Evolutionary conservation across 2,113 vertebrate genomes (phyloP).

Genomic region (Chinchilla lanigera): DNA sequence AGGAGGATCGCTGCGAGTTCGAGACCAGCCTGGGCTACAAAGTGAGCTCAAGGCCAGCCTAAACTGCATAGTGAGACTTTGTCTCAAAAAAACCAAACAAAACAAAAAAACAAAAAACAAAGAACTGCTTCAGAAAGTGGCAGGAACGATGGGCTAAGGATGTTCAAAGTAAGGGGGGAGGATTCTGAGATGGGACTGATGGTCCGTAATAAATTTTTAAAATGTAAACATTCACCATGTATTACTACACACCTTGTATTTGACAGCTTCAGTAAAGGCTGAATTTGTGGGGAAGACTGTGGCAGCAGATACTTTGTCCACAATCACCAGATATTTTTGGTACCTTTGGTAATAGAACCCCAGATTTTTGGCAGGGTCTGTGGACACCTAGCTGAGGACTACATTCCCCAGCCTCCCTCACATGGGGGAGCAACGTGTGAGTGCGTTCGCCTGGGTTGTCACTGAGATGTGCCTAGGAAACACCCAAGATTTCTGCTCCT

Average conservation of each 20-base stretch:
- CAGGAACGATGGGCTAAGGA: not conserved
- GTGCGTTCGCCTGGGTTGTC: not conserved
- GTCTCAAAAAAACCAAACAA: no score
- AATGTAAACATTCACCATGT: not conserved
- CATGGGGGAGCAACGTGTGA: not conserved
- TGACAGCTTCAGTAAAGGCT: not conserved
- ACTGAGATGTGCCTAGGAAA: not conserved
- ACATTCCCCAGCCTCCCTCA: constrained; percentile 16
- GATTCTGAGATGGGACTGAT: not conserved
- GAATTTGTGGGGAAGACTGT: not conserved
- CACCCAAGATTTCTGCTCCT: not conserved
- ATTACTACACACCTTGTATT: not conserved
- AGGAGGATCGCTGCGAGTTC: no score
- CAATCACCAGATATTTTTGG: not conserved
- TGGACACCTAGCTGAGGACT: not conserved
- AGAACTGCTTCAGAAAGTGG: not conserved
- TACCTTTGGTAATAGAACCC: not conserved
- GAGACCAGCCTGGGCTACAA: no score
- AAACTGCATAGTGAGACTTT: no score
- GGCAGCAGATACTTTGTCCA: not conserved
- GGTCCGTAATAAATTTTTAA: not conserved
- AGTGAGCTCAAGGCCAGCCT: no score
- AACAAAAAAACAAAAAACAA: no score
- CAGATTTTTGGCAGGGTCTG: not conserved
- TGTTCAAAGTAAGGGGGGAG: not conserved